Base-by-base conservation (phyloP, 2,113 vertebrate genomes). In the Naja naja region DNA sequence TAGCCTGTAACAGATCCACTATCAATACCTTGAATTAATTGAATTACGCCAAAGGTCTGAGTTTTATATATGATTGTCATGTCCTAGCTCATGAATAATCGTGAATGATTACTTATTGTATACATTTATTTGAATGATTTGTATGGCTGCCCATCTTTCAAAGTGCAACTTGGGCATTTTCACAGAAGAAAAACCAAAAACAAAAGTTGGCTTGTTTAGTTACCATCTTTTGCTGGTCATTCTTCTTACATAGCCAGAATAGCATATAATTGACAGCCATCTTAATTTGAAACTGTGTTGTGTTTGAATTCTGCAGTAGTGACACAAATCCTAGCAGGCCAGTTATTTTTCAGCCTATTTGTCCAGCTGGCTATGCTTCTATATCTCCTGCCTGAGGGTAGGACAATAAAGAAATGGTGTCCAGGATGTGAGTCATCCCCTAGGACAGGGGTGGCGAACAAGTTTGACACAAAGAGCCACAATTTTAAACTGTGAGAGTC, bases 301-400 rank as follows among this genome's bases (percentile, higher is more conserved):
- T 69, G 58, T 47, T 81, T 89, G 52, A 89, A 81, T 95, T 92
- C 91, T 93, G 58, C 60, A 34, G n/a, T 85, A 34, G 90, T 95
- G 56, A 91, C 45, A 90, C 64, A 43, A 91, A 43, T 94, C 90
- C n/a, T 91, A 88, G 90, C 90, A 88, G 34, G 88, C 22, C 23
- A 92, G 91, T 91, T 56, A 49, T 49, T 49, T 49, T 49, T 49
- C 47, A 49, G 8, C 47, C 8, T 49, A 49, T 49, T 49, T 49
- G 47, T 49, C 47, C 47, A 1, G 47, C 47, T 47, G 47, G 47
- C 47, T 49, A 9, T 49, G 47, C 47, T 49, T 49, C 47, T 49
- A 49, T 9, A 49, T 49, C 47, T 49, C 47, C 47, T 49, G 8
- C 47, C 8, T 8, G 1, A 49, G 8, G 8, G 47, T 49, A 49